Base-by-base conservation (phyloP, 2,888 invertebrate species). In the Erannis defoliaria region DNA sequence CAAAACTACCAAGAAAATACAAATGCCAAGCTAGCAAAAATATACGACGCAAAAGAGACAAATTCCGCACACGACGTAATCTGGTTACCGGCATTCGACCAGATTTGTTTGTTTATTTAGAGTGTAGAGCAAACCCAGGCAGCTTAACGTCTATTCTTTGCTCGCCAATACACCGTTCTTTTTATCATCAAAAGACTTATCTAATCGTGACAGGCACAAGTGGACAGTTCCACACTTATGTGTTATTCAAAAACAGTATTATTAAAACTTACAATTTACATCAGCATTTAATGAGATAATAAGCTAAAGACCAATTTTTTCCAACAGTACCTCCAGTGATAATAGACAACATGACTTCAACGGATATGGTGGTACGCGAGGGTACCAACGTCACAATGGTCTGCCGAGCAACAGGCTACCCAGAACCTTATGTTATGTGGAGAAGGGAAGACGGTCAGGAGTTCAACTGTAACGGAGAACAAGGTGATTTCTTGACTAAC, bases 381-480 rank as follows among this genome's bases (percentile, higher is more conserved):
- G 96, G 97, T 12, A 96, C 96, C 53, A 97, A 98, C 86, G 97
- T 98, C 51, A 97, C 97, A 31, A 94, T 98, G 88, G 96, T 95
- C 69, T 98, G 98, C 85, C 96, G 97, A 80, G 98, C 98, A 21
- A 95, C 95, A 16, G 98, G 98, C 73, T 97, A 97, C 85, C 97
- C 97, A 0, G 97, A 97, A 76, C 98, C 98, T 12, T 97, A 97
- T 85, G 97, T 98, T 72, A 97, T 97, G 96, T 98, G 98, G 98
- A 94, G 97, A 42, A 94, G 98, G 37, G 98, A 98, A 88, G 98
- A 98, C 78, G 97, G 97, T 59, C 96, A 96, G 76, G 96, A 97
- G 81, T 97, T 98, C 90, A 95, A 96, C 85, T 97, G 97, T 88
- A 97, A 97, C 78, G 97, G 97, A n/a, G 97, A 97, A 85, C 95